Base-by-base conservation (phyloP, 2,888 invertebrate species). In the Tachystola acroxantha region DNA sequence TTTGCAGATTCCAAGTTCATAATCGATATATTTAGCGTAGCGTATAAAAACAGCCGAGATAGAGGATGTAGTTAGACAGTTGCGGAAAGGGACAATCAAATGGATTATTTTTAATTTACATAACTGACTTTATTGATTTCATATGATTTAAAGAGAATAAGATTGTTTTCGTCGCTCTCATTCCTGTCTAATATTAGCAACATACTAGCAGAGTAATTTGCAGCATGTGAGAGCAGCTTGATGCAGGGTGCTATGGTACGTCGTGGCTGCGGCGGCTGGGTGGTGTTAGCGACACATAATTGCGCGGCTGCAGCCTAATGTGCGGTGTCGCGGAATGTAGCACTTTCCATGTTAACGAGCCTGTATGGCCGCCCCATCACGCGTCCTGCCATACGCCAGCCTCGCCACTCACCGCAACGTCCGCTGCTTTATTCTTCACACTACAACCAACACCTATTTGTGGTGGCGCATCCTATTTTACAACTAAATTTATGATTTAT, bases 271-370 rank as follows among this genome's bases (percentile, higher is more conserved):
- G 32, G 27, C 10, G 22, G 14, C 6, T n/a, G 24, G 6, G 26
- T 28, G 13, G 29, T 22, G 35, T 29, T 35, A 29, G 49, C 51
- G 45, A 51, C 50, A 55, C 53, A 71, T 77, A 76, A 78, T 77
- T 76, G 69, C 59, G 64, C 57, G 45, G 66, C 66, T 65, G 53
- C 70, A 65, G 61, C 57, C 58, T 75, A 71, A 76, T 76, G 72
- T 76, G 79, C 74, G 78, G 79, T 74, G 68, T 57, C 60, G 63
- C 46, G 71, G 71, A 75, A 76, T 75, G 74, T 71, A 50, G 65
- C 75, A 73, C 71, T 73, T 63, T 61, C 70, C 66, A 62, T 67
- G 74, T 75, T 77, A 79, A 78, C 79, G 74, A 79, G 75, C 63
- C 45, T 57, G 53, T 60, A 51, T 50, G 53, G 44, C 53, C 60